Percentiles rank a stretch among this genome's conserved stretches.
Conservation (phyloP, 2,888 invertebrate genomes). For the Tholera decimalis region DNA sequence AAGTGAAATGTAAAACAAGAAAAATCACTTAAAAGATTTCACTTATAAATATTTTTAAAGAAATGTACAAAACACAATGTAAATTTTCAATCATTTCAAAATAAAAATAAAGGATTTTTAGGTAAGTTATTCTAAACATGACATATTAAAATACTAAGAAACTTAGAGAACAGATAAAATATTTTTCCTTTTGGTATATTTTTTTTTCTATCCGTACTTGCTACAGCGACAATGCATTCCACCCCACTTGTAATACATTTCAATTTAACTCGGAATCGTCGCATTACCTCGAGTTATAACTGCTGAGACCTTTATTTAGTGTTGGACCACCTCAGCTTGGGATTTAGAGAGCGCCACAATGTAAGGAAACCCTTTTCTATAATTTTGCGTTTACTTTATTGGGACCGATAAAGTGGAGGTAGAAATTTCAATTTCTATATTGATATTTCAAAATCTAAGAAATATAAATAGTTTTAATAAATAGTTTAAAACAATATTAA, state of each 20-base stretch:
- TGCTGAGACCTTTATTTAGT: conserved; percentile 71
- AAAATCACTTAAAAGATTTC: too few relatives aligned
- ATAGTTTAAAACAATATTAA: too few relatives aligned
- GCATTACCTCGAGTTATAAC: conserved; percentile 75
- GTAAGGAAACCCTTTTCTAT: conserved; percentile 40
- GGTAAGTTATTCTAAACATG: too few relatives aligned
- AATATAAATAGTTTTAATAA: too few relatives aligned
- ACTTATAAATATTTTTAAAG: too few relatives aligned
- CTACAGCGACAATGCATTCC: conserved; percentile 75
- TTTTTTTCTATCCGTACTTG: conserved; percentile 45
- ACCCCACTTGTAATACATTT: conserved; percentile 78
- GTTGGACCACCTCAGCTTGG: conserved; percentile 65
- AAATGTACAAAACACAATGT: too few relatives aligned
- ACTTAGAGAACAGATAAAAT: neutral
- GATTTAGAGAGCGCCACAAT: conserved; percentile 48
- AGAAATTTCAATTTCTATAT: neutral
- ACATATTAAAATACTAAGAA: too few relatives aligned
- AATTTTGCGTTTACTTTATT: conserved; percentile 38
- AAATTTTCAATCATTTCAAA: too few relatives aligned
- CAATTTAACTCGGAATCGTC: conserved; percentile 75
- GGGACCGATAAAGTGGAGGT: neutral
- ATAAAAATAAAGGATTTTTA: too few relatives aligned
- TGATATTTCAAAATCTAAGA: too few relatives aligned
- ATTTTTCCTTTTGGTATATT: neutral
- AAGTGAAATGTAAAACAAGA: too few relatives aligned